Evolutionary conservation across 2,888 invertebrate genomes (phyloP), one percentile per base, ranked within the genome.

Genomic region (Colostygia pectinataria): DNA sequence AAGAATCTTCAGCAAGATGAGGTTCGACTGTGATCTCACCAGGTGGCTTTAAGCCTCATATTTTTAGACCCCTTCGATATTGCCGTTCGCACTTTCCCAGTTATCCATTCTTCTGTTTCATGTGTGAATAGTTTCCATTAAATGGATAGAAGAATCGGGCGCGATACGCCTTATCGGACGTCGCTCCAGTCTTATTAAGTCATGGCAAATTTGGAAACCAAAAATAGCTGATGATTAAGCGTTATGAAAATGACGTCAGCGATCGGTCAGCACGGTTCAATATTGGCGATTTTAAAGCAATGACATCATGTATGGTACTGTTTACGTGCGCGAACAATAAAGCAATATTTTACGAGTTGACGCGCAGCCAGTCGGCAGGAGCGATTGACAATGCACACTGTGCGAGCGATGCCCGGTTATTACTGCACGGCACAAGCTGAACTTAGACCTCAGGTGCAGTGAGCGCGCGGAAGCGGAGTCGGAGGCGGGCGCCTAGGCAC

Each of bases 231-330:
- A 37, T 45, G 45, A 45, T 32, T 31, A 33, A 27, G 18, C 24
- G 15, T 36, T 44, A 34, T 43, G 34, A 44, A 44, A 40, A 37
- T 51, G 36, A 45, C 45, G 45, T 51, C 50, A 50, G 34, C 36
- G 40, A 44, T 48, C 41, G 24, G 37, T 44, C 32, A 51, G 50
- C 37, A 51, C 41, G 1, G 34, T 32, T 39, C 33, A 45, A 53
- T 53, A 41, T 53, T 43, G 45, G 36, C 38, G 53, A 43, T 55
- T 51, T 53, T 39, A 54, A 54, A 31, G 52, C 44, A 45, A 49
- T 59, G 59, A 54, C 56, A 56, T 59, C 59, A 59, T 52, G 46
- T 39, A 24, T 20, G 28, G 38, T 33, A 37, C 27, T 37, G 47
- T 49, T 38, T 39, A 49, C 45, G 46, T 38, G 43, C 53, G 49